These are phyloP conservation scores for Anthoptus insignis DNA, from an alignment of 2,888 invertebrate species.

Conservation along the genomic window DNA sequence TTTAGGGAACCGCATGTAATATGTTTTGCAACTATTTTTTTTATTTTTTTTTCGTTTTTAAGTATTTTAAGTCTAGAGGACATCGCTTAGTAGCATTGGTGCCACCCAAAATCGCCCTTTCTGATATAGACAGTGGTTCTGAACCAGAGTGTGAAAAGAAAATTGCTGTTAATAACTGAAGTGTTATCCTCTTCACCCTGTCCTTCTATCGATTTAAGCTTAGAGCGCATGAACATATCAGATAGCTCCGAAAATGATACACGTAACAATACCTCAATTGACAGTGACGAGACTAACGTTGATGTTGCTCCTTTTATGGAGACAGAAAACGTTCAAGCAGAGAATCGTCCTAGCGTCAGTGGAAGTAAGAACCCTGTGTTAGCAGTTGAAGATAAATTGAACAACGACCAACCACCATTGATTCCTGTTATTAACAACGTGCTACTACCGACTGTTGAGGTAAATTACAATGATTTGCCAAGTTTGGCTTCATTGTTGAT, in stretches of 20 bases:
- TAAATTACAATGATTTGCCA: neutral
- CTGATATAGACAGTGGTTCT: neutral
- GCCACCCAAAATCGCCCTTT: no score
- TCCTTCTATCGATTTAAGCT: neutral
- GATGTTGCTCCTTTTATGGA: no score
- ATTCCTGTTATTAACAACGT: neutral
- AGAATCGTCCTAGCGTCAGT: no score
- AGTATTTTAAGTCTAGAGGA: no score
- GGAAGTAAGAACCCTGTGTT: no score
- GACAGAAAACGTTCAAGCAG: no score
- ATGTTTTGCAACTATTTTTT: no score
- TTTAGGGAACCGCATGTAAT: no score
- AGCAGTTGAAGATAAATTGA: no score
- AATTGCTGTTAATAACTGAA: neutral
- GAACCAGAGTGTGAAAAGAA: neutral
- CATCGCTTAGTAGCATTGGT: no score
- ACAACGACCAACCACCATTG: no score
- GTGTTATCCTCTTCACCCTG: neutral
- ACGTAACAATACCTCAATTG: neutral
- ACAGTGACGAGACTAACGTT: neutral
- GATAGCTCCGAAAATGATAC: neutral
- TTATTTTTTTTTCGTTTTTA: no score
- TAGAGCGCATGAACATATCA: neutral
- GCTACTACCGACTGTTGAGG: neutral
- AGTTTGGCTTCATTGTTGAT: neutral